Conservation (phyloP, 2,888 invertebrate genomes). For the Parnassius glacialis region DNA sequence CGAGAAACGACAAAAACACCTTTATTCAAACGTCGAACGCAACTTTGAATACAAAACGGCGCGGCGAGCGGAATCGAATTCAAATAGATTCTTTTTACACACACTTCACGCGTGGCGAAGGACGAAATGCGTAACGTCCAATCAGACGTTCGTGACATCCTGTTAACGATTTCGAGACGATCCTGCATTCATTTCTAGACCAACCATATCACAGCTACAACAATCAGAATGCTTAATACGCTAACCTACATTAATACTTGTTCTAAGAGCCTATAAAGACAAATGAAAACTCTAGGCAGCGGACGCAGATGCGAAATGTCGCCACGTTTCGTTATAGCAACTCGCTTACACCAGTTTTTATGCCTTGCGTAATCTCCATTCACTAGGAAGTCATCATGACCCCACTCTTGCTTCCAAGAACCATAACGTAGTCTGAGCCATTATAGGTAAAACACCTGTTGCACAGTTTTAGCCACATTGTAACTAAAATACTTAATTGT, state of each 20-base stretch:
- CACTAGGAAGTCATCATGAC: slow-evolving; percentile 16
- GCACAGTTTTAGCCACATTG: slow-evolving; percentile 16
- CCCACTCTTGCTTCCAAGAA: slow-evolving; percentile 22
- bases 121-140: slow-evolving; percentile 47
- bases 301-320: slow-evolving; percentile 26
- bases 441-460: slow-evolving; percentile 13
- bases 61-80: slow-evolving; percentile 58
- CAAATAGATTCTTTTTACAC: slow-evolving; percentile 57
- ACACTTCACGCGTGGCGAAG: slow-evolving; percentile 57
- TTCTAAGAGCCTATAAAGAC: neutral
- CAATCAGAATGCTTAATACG: neutral
- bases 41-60: slow-evolving; percentile 65
- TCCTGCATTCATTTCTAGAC: slow-evolving; percentile 24
- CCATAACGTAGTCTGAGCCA: neutral
- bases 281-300: slow-evolving; percentile 1
- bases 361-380: slow-evolving; percentile 10
- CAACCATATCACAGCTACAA: slow-evolving; percentile 9
- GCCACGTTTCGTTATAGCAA: slow-evolving; percentile 5
- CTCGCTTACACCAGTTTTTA: slow-evolving; percentile 18
- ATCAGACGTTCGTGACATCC: slow-evolving; percentile 41
- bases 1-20: slow-evolving; percentile 68
- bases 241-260: neutral
- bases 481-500: slow-evolving; percentile 9
- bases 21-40: slow-evolving; percentile 54
- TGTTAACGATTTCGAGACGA: slow-evolving; percentile 30